A percentile compares a stretch with the other conserved stretches of the same genome.
These are phyloP conservation scores for Limnothrissa miodon DNA, from an alignment of 2,113 vertebrate species.

Conservation along the genomic window DNA sequence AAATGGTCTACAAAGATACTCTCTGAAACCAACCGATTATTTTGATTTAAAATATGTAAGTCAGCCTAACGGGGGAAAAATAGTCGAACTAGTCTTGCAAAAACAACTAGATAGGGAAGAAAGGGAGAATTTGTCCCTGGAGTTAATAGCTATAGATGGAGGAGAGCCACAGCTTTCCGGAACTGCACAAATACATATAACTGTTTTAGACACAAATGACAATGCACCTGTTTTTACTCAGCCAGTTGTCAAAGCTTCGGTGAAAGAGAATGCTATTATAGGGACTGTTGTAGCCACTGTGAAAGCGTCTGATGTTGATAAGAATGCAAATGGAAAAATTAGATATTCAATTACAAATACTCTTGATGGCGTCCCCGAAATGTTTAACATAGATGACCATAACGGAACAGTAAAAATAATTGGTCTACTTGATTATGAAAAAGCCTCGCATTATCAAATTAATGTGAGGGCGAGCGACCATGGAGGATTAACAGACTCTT, in stretches of 20 bases:
- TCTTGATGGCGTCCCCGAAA: conserved; percentile 45
- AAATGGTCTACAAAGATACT: conserved; percentile 65
- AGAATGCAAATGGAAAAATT: conserved; percentile 61
- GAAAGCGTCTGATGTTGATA: conserved; percentile 65
- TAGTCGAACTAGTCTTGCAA: conserved; percentile 67
- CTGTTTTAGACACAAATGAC: conserved; percentile 70
- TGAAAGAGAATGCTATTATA: conserved; percentile 53
- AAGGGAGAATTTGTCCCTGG: conserved; percentile 54
- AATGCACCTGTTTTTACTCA: conserved; percentile 65
- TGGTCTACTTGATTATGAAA: conserved; percentile 62
- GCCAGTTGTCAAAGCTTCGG: conserved; percentile 52
- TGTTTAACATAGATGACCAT: conserved; percentile 57
- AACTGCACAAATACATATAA: conserved; percentile 50
- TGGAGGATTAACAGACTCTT: conserved; percentile 54
- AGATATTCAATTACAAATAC: conserved; percentile 63
- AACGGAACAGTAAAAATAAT: conserved; percentile 59
- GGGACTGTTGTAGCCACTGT: conserved; percentile 56
- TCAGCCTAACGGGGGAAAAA: conserved; percentile 50
- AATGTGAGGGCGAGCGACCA: conserved; percentile 63
- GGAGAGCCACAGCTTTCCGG: conserved; percentile 62
- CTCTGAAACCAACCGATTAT: conserved; percentile 57
- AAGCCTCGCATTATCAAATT: conserved; percentile 55
- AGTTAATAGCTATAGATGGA: conserved; percentile 67
- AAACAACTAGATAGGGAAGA: conserved; percentile 64
- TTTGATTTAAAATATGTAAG: conserved; percentile 61